Conservation (phyloP, 1,140 invertebrate species). For the silkworm (Bombyx mori) region ASM3026992v2 NC_085121.1:6735501-6736000, state of each 20-base stretch:
- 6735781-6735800: too few species aligned
- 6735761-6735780: too few species aligned
- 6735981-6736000: constrained; percentile 35
- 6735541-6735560: constrained; percentile 54
- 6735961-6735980: constrained; percentile 39
- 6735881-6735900: constrained; percentile 30
- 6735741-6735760: neutral
- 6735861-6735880: neutral
- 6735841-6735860: too few species aligned
- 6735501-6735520: constrained; percentile 48
- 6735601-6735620: constrained; percentile 57
- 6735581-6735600: constrained; percentile 56
- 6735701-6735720: constrained; percentile 34
- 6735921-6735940: constrained; percentile 52
- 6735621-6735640: constrained; percentile 42
- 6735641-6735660: constrained; percentile 27
- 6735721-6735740: neutral
- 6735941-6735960: constrained; percentile 43
- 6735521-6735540: constrained; percentile 59
- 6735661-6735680: constrained; percentile 21
- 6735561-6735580: constrained; percentile 57
- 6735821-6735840: too few species aligned
- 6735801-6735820: too few species aligned
- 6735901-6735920: constrained; percentile 36
- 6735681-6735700: constrained; percentile 46